Conservation (phyloP, 2,888 invertebrate genomes). For the Pristionchus entomophagus region DNA sequence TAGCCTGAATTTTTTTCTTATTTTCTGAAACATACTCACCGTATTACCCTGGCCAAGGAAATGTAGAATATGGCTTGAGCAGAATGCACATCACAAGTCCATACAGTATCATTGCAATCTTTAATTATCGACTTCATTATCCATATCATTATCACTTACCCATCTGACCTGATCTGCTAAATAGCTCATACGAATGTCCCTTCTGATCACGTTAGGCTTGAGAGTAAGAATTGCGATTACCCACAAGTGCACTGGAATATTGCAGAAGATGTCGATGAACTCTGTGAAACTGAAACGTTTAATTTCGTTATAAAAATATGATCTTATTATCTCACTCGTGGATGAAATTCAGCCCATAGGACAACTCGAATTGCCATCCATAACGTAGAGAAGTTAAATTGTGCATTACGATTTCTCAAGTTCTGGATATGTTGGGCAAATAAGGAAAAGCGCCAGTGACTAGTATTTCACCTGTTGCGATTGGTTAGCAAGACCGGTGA, state of each 20-base stretch:
- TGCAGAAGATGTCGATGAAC: slow-evolving; percentile 5
- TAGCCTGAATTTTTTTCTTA: not conserved
- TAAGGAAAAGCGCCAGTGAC: not conserved
- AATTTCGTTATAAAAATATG: not conserved
- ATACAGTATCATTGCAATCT: not conserved
- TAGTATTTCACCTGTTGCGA: too few species aligned
- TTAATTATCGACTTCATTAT: not conserved
- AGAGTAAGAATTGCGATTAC: not conserved
- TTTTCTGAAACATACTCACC: not conserved
- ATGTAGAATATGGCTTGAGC: not conserved
- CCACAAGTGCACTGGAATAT: not conserved
- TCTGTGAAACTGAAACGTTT: not conserved
- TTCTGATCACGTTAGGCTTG: not conserved
- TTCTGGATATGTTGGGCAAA: too few species aligned
- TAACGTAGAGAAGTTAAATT: not conserved
- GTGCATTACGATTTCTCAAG: not conserved
- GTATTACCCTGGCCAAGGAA: not conserved
- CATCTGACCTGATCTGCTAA: not conserved
- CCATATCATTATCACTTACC: not conserved
- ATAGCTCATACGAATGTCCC: not conserved
- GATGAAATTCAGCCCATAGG: not conserved
- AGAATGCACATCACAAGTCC: not conserved
- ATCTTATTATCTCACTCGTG: not conserved
- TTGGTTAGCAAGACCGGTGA: too few species aligned
- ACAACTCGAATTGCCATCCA: not conserved